Evolutionary conservation across 2,797 vertebrate species (phyloP).

Genomic region (Odontamblyopus rebecca): DNA sequence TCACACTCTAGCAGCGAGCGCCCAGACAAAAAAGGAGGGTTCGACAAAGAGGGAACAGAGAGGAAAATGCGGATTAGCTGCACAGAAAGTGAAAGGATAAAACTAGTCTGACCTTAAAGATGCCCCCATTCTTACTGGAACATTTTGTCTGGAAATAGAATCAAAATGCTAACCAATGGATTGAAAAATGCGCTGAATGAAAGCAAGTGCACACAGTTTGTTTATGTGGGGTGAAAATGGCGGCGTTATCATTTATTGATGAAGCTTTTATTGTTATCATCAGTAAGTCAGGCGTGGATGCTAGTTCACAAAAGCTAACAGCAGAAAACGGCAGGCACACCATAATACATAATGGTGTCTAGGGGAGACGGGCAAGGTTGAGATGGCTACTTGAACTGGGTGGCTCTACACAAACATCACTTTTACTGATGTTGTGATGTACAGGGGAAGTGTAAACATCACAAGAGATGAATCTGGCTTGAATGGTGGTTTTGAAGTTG

Average conservation of each 20-base stretch:
- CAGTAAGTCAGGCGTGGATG: slow-evolving; percentile 31
- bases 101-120: slow-evolving; percentile 60
- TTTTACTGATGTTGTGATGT: slow-evolving; percentile 16
- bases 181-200: slow-evolving; percentile 23
- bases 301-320: slow-evolving; percentile 35
- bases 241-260: slow-evolving; percentile 64
- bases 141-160: slow-evolving; percentile 44
- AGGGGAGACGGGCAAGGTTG: slow-evolving; percentile 20
- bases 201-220: slow-evolving; percentile 29
- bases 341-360: slow-evolving; percentile 6
- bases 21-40: slow-evolving; percentile 61
- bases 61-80: slow-evolving; percentile 56
- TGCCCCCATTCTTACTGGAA: slow-evolving; percentile 32
- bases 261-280: slow-evolving; percentile 55
- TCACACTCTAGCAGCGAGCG: slow-evolving; percentile 70
- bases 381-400: slow-evolving; percentile 23
- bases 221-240: slow-evolving; percentile 55
- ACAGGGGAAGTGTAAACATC: not conserved
- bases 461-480: slow-evolving; percentile 8
- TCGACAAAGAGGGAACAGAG: slow-evolving; percentile 64
- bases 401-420: slow-evolving; percentile 25
- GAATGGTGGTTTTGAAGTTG: not conserved
- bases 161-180: slow-evolving; percentile 52
- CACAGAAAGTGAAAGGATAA: slow-evolving; percentile 32
- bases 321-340: slow-evolving; percentile 24